A percentile compares a stretch with the other conserved stretches of the same genome.
phyloP scores from a whole-genome alignment of 2,888 invertebrate species.

The Syrphus vitripennis region DNA sequence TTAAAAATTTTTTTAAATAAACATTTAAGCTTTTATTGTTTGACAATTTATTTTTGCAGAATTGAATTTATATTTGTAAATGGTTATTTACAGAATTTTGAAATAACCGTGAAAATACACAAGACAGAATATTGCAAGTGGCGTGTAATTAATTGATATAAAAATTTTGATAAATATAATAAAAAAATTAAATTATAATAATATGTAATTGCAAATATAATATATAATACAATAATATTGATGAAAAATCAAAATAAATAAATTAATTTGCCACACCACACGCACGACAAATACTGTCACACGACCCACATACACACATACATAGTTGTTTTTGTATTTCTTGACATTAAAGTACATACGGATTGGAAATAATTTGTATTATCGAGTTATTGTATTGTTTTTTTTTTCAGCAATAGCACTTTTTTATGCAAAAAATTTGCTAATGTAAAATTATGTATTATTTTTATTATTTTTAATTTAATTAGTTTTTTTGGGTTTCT shows the following conservation, averaged over 20 bases:
- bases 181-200: too few species aligned
- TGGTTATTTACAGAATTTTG: slow-evolving; percentile 30
- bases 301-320: too few species aligned
- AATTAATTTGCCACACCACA: slow-evolving; percentile 28
- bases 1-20: slow-evolving; percentile 17
- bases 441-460: neutral
- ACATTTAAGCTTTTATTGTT: slow-evolving; percentile 55
- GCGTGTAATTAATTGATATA: slow-evolving; percentile 12
- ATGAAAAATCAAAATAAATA: slow-evolving; percentile 27
- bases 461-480: slow-evolving; percentile 16
- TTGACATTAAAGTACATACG: slow-evolving; percentile 60
- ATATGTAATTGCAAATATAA: slow-evolving; percentile 10
- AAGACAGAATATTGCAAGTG: slow-evolving; percentile 48
- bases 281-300: slow-evolving; percentile 30
- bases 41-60: slow-evolving; percentile 34
- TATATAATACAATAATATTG: neutral
- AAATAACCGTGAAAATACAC: slow-evolving; percentile 30
- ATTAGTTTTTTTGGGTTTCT: neutral
- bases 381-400: neutral
- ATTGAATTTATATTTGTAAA: slow-evolving; percentile 49
- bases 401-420: slow-evolving; percentile 30
- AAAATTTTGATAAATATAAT: slow-evolving; percentile 4
- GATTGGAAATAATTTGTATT: slow-evolving; percentile 22
- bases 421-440: slow-evolving; percentile 36
- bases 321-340: neutral